Conservation (phyloP, 2,797 vertebrate species). For the Stomatorhinus walkeri region DNA sequence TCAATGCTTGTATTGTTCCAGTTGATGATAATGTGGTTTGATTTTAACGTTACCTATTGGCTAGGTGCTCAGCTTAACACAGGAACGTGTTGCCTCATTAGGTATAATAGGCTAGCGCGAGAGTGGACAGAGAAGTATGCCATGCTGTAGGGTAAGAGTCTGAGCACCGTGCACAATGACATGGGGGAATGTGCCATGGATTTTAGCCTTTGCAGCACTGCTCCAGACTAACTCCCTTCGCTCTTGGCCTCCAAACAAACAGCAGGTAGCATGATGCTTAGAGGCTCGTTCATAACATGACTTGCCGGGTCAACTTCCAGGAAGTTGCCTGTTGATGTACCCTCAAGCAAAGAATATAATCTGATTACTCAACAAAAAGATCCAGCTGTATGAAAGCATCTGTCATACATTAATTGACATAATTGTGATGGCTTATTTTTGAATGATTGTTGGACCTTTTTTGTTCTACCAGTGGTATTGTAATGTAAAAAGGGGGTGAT, state of each 20-base stretch:
- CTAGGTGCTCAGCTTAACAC: background rate
- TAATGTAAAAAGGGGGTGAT: background rate
- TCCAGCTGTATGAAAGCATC: background rate
- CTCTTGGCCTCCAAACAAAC: background rate
- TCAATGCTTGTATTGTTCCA: background rate
- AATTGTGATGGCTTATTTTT: background rate
- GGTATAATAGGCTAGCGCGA: conserved; percentile 92
- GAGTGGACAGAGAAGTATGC: conserved; percentile 95
- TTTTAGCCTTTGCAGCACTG: background rate
- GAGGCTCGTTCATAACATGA: background rate
- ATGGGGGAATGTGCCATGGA: conserved; percentile 38
- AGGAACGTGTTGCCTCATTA: conserved; percentile 49
- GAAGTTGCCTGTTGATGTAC: background rate
- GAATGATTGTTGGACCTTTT: background rate
- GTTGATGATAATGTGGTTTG: background rate
- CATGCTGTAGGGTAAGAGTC: conserved; percentile 85
- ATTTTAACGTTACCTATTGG: background rate
- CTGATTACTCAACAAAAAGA: background rate
- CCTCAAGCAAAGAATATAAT: background rate
- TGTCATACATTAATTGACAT: background rate
- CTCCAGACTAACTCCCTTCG: conserved; percentile 16
- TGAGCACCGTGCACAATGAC: conserved; percentile 43
- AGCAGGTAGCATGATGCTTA: background rate
- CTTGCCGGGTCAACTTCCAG: background rate
- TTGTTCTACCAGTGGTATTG: background rate